Conservation (phyloP, 2,113 vertebrate genomes). For the Talpa occidentalis region DNA sequence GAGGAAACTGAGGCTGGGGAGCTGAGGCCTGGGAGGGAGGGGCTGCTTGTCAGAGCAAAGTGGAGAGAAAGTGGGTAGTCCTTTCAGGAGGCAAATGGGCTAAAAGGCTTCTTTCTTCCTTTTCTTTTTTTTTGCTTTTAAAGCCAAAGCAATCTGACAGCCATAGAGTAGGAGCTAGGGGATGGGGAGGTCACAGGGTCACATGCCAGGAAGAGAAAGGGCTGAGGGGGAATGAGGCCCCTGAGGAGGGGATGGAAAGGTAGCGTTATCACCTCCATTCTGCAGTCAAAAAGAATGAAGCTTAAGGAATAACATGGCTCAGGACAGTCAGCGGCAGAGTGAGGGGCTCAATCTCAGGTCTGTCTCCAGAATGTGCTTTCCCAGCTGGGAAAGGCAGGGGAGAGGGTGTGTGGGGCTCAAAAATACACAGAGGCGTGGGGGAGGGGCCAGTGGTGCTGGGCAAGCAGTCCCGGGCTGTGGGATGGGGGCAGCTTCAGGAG, state of each 20-base stretch:
- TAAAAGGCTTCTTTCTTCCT: no score
- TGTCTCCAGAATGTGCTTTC: not conserved
- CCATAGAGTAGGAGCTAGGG: not conserved
- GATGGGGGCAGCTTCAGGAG: no score
- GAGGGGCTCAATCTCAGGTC: not conserved
- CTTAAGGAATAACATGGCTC: not conserved
- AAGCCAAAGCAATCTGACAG: not conserved
- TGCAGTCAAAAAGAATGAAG: not conserved
- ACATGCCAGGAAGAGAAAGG: not conserved
- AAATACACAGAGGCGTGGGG: rapidly evolving
- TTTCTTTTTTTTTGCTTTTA: not conserved
- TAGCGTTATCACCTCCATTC: not conserved
- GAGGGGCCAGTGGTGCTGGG: not conserved
- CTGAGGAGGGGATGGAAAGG: not conserved
- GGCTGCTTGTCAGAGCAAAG: not conserved
- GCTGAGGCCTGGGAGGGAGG: not conserved
- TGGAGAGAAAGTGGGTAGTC: not conserved
- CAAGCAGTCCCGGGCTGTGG: not conserved
- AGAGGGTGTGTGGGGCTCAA: no score
- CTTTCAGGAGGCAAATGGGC: not conserved
- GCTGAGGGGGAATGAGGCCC: not conserved
- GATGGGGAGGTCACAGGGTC: not conserved
- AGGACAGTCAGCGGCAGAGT: not conserved
- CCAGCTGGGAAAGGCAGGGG: not conserved
- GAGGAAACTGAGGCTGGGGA: not conserved